Base-by-base conservation (phyloP, 2,797 vertebrate species). In the Notolepis coatsorum region DNA sequence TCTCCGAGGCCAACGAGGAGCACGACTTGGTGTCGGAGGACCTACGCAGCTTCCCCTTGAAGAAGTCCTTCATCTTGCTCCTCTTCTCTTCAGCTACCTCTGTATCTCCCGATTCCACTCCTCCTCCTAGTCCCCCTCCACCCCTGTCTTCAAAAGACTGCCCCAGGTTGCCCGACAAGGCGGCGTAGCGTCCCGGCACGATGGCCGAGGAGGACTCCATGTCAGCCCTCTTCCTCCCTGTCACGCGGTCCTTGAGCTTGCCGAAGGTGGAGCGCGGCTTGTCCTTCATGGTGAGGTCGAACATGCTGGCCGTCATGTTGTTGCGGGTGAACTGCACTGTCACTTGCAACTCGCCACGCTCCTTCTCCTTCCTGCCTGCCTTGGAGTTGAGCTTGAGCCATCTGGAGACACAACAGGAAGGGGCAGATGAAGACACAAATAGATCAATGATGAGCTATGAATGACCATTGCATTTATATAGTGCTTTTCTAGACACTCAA, bases 291-390 rank as follows among this genome's bases (percentile, higher is more conserved):
- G 96, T 99, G 64, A 99, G 93, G 90, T 99, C 97, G 0, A 97
- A 99, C 98, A 99, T 99, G 83, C 98, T 99, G 88, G 98, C 98
- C 0, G 97, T 97, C 80, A 99, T 89, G 91, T 89, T 98, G 92
- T 96, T 95, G 48, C 96, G 94, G 0, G 94, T 97, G 82, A 99
- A 99, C 84, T 96, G 96, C 55, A 97, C 91, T 1, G 93, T 95
- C 45, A 97, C 90, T 73, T 97, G 94, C 58, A 99, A 90, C 77
- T 96, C 94, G 0, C 98, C 98, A 0, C 97, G 95, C 2, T 97
- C 96, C 79, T 99, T 99, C 84, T 97, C 97, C 76, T 97, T 98
- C 57, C 95, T 93, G 1, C 97, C 95, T 0, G 88, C 70, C 84
- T 98, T 99, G 1, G 98, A 99, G 78, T 91, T 94, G 3, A 99